Conservation (phyloP, 2,113 vertebrate genomes). For the Geococcyx californianus region DNA sequence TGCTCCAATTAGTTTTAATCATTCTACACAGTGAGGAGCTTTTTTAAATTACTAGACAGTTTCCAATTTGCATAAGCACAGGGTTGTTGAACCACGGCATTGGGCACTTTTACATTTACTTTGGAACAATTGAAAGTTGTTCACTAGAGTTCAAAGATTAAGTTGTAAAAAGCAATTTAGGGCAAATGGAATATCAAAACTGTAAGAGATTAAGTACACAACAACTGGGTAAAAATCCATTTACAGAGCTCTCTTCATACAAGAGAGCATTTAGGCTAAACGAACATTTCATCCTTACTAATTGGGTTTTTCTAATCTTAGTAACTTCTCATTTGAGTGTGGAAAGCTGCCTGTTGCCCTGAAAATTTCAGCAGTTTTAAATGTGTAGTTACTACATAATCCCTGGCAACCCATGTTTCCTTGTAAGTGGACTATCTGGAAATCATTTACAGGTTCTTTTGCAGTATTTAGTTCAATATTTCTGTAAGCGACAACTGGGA, state of each 20-base stretch:
- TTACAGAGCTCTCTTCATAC: neutral
- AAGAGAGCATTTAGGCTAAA: neutral
- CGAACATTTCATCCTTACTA: neutral
- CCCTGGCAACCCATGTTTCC: neutral
- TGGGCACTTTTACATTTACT: slow-evolving; percentile 24
- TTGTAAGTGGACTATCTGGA: slow-evolving; percentile 7
- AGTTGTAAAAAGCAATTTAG: slow-evolving; percentile 16
- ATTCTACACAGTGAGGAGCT: slow-evolving; percentile 26
- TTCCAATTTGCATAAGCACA: slow-evolving; percentile 53
- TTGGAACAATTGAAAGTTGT: neutral
- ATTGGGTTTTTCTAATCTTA: neutral
- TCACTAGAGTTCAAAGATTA: slow-evolving; percentile 53
- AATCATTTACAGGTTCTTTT: slow-evolving; percentile 52
- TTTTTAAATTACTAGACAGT: slow-evolving; percentile 56
- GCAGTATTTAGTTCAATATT: neutral
- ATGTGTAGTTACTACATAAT: neutral
- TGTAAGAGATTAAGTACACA: neutral
- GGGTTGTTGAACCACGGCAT: slow-evolving; percentile 14
- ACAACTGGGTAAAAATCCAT: slow-evolving; percentile 9
- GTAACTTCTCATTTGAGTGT: neutral
- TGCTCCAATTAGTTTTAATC: slow-evolving; percentile 70
- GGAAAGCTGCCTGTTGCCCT: neutral
- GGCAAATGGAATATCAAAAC: slow-evolving; percentile 17
- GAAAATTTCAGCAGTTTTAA: neutral
- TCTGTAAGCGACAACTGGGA: neutral